phyloP scores from a whole-genome alignment of 1,140 invertebrate species.

The Aphelinus certus region DNA sequence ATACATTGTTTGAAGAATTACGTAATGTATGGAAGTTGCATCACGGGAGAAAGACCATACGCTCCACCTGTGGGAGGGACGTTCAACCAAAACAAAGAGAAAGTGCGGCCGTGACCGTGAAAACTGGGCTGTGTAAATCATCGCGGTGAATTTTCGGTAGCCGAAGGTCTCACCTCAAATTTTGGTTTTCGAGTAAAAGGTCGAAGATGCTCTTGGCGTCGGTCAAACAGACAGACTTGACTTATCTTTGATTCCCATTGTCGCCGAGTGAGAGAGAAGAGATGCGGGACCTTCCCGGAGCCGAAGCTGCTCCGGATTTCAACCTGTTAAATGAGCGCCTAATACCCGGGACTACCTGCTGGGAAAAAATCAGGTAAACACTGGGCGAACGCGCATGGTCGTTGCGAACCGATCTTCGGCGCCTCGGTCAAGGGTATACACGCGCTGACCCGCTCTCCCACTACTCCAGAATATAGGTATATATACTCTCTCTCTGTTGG shows the following conservation, averaged over 20 bases:
- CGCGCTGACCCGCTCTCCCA: too few species aligned
- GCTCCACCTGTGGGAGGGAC: too few species aligned
- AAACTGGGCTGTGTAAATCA: constrained; percentile 3
- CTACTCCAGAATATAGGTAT: too few species aligned
- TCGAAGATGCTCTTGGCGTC: not conserved
- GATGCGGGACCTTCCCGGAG: too few species aligned
- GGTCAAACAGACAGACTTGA: not conserved
- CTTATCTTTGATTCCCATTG: constrained; percentile 17
- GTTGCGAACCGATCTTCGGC: constrained; percentile 27
- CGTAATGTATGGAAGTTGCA: too few species aligned
- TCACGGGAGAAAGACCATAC: too few species aligned
- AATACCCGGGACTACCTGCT: constrained; percentile 20
- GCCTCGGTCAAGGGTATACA: not conserved
- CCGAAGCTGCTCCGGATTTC: constrained; percentile 41
- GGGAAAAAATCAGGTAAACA: constrained; percentile 15
- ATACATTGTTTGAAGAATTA: too few species aligned
- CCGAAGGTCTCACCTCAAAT: not conserved
- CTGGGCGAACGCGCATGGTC: not conserved
- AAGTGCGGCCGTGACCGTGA: not conserved
- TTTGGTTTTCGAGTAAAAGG: not conserved
- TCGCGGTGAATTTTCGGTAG: constrained; percentile 1
- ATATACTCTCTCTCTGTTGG: too few species aligned
- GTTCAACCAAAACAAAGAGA: not conserved
- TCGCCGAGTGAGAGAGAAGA: not conserved
- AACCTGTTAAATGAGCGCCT: constrained; percentile 32